These are phyloP conservation scores for Morus bassanus DNA, from an alignment of 2,797 vertebrate genomes.

Conservation along the genomic window DNA sequence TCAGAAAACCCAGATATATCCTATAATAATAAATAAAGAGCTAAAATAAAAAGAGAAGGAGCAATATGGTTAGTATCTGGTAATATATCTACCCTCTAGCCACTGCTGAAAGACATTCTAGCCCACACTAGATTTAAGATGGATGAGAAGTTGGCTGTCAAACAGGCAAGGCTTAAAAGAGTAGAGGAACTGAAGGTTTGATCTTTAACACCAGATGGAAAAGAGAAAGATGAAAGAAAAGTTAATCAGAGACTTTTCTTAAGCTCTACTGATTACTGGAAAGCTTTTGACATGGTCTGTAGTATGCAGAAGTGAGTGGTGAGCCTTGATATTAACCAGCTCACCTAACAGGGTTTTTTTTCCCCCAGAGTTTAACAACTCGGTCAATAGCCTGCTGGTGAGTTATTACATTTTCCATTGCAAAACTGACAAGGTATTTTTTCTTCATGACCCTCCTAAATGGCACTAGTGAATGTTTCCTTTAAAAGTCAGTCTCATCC, in stretches of 20 bases:
- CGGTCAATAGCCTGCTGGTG: conserved; percentile 3
- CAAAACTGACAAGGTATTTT: conserved; percentile 37
- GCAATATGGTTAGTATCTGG: conserved; percentile 56
- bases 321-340: conserved; percentile 69
- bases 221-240: conserved; percentile 71
- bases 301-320: conserved; percentile 59
- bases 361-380: neutral
- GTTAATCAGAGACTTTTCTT: conserved; percentile 70
- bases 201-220: conserved; percentile 68
- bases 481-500: conserved; percentile 14
- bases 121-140: conserved; percentile 55
- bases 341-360: conserved; percentile 17
- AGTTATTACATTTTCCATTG: conserved; percentile 33
- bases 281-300: conserved; percentile 64
- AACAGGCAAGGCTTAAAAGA: conserved; percentile 61
- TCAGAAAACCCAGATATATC: conserved; percentile 8
- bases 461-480: neutral
- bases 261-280: conserved; percentile 68
- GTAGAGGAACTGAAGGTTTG: conserved; percentile 65
- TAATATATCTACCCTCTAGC: conserved; percentile 49
- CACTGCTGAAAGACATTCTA: conserved; percentile 71
- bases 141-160: conserved; percentile 67
- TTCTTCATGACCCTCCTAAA: neutral
- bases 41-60: conserved; percentile 33
- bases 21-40: conserved; percentile 44